Conservation (phyloP, 92 coral and sea anemone genomes). For the Palythoa heliodiscus region DNA sequence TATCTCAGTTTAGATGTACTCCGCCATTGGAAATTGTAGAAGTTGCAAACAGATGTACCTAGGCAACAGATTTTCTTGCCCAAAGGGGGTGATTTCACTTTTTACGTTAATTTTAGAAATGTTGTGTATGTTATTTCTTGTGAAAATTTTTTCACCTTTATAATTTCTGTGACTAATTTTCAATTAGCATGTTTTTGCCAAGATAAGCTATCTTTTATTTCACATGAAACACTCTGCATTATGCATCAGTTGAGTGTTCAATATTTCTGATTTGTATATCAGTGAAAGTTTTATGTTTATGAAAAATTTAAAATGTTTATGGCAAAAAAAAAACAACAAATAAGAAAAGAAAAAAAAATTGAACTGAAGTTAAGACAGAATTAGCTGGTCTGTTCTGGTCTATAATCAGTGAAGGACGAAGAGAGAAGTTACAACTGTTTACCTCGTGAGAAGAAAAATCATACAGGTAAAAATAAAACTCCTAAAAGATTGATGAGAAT, state of each 20-base stretch:
- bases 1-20: conserved; percentile 27
- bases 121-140: background rate
- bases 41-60: background rate
- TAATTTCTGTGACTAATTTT: conserved; percentile 35
- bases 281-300: conserved; percentile 41
- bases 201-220: conserved; percentile 46
- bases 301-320: conserved; percentile 39
- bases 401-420: background rate
- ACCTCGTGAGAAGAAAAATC: conserved; percentile 24
- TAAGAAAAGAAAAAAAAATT: conserved; percentile 8
- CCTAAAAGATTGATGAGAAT: conserved; percentile 44
- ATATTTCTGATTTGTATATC: conserved; percentile 39
- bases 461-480: conserved; percentile 32
- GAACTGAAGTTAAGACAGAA: conserved; percentile 37
- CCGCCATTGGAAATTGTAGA: background rate
- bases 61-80: conserved; percentile 26
- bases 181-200: conserved; percentile 40
- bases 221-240: conserved; percentile 32
- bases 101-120: conserved; percentile 18
- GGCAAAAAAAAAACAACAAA: conserved; percentile 19
- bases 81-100: background rate
- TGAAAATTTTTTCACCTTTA: conserved; percentile 24
- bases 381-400: conserved; percentile 43
- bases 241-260: conserved; percentile 32
- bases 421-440: background rate